Evolutionary conservation across 2,113 vertebrate species (phyloP).

Genomic region (Colinus virginianus): DNA sequence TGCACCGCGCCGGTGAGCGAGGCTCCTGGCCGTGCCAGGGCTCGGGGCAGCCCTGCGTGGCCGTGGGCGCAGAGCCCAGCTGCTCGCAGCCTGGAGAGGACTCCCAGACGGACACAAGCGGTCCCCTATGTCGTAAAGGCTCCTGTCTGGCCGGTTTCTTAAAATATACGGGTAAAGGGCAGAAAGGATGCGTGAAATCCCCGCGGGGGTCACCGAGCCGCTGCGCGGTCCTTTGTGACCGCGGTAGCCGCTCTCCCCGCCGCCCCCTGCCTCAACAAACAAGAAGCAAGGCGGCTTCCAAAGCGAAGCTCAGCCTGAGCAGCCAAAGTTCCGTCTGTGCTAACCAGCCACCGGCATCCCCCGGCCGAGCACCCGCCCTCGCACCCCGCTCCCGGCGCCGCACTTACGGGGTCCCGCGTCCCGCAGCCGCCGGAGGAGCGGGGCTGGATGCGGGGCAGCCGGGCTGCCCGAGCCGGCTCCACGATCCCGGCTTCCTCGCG

Average conservation of each 20-base stretch:
- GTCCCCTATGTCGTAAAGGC: fast-evolving
- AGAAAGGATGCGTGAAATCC: slow-evolving; percentile 56
- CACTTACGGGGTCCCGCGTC: slow-evolving; percentile 67
- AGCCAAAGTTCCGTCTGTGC: not conserved
- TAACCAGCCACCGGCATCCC: fast-evolving
- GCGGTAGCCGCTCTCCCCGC: not conserved
- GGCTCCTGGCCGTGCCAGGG: not conserved
- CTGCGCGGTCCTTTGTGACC: not conserved
- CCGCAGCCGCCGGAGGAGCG: not conserved
- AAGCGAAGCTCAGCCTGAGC: not conserved
- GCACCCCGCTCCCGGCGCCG: not conserved
- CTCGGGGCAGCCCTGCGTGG: not conserved
- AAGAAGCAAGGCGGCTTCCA: not conserved
- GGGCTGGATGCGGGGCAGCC: not conserved
- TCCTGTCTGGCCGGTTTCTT: not conserved
- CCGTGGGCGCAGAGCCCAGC: not conserved
- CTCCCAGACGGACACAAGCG: not conserved
- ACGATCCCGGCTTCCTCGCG: slow-evolving; percentile 42
- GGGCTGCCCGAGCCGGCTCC: not conserved
- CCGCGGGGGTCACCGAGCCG: not conserved
- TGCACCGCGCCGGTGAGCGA: not conserved
- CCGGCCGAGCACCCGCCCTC: not conserved
- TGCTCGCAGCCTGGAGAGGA: fast-evolving
- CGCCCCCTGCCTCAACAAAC: not conserved
- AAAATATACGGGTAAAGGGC: not conserved